These are phyloP conservation scores for Salvelinus sp. DNA, from an alignment of 2,113 vertebrate species.

Conservation along the genomic window DNA sequence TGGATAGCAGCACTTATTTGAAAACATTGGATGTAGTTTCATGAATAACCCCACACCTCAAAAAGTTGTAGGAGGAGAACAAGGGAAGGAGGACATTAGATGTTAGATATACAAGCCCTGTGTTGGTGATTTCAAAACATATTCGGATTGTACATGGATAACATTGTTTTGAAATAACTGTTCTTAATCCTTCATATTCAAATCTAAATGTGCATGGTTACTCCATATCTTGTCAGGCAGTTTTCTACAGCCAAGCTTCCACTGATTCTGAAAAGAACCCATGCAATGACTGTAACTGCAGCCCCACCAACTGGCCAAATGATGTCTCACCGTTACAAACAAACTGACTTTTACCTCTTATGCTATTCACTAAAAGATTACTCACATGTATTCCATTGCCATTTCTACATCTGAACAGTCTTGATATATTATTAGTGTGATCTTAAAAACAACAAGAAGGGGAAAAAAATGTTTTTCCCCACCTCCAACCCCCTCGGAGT, in stretches of 20 bases:
- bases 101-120: no score
- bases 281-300: conserved; percentile 85
- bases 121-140: no score
- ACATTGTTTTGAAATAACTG: no score
- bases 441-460: conserved; percentile 58
- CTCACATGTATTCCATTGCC: conserved; percentile 75
- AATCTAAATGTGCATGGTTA: conserved; percentile 61
- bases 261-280: conserved; percentile 45
- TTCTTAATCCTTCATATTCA: conserved; percentile 1
- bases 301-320: conserved; percentile 91
- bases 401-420: conserved; percentile 74
- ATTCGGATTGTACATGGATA: no score
- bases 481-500: conserved; percentile 72
- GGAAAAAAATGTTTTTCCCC: conserved; percentile 22
- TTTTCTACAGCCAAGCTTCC: conserved; percentile 42
- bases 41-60: no score
- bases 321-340: conserved; percentile 74
- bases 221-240: conserved; percentile 40
- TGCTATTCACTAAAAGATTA: conserved; percentile 91
- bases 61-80: no score
- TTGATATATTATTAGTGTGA: conserved; percentile 77
- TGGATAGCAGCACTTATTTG: no score
- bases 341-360: conserved; percentile 39
- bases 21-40: no score
- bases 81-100: no score